phyloP scores from a whole-genome alignment of 1,140 invertebrate species.

The Tribolium madens region DNA sequence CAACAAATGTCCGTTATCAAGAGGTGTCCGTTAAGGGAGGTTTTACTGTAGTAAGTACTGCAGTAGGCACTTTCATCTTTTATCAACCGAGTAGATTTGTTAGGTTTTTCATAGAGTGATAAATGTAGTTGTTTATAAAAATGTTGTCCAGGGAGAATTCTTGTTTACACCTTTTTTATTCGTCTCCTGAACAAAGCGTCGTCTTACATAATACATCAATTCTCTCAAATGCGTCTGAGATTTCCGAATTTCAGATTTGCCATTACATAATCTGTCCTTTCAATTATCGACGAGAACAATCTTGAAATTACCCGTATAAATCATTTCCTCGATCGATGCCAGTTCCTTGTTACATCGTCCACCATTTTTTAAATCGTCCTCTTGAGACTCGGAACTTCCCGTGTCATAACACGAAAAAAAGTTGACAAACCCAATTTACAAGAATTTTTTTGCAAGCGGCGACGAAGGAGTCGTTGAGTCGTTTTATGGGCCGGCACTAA shows the following conservation, averaged over 20 bases:
- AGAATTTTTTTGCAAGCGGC: constrained; percentile 35
- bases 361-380: constrained; percentile 42
- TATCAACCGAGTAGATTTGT: neutral
- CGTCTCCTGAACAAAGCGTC: neutral
- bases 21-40: no score
- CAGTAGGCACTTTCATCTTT: neutral
- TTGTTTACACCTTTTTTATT: neutral
- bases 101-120: neutral
- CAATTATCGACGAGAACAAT: constrained; percentile 24
- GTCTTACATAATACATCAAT: constrained; percentile 10
- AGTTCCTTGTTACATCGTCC: constrained; percentile 41
- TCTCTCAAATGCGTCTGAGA: neutral
- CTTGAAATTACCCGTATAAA: constrained; percentile 39
- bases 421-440: constrained; percentile 46
- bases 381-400: constrained; percentile 35
- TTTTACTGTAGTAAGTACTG: no score
- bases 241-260: constrained; percentile 4
- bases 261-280: constrained; percentile 5
- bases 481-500: constrained; percentile 45
- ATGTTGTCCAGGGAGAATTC: neutral
- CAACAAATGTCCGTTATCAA: no score
- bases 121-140: neutral
- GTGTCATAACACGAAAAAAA: constrained; percentile 44
- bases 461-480: constrained; percentile 33
- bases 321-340: constrained; percentile 16